Conservation (phyloP, 2,797 vertebrate species). For the Rhinophrynus dorsalis region DNA sequence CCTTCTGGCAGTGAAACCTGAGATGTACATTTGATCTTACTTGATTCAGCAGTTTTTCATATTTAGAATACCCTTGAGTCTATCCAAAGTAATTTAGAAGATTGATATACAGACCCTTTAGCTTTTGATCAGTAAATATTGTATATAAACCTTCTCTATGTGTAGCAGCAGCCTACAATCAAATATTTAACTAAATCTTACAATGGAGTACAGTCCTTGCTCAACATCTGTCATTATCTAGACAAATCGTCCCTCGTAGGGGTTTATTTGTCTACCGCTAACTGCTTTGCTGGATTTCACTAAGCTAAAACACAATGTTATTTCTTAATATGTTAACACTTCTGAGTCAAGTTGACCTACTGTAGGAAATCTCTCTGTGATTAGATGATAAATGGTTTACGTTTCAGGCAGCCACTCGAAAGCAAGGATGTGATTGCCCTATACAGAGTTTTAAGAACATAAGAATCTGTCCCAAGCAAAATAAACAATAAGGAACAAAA, state of each 20-base stretch:
- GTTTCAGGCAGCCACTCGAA: background rate
- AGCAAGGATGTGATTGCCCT: too few species aligned
- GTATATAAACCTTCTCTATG: slow-evolving; percentile 20
- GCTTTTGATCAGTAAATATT: slow-evolving; percentile 13
- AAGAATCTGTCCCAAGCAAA: too few species aligned
- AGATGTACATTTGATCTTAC: background rate
- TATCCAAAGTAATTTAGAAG: slow-evolving; percentile 22
- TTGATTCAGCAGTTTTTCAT: slow-evolving; percentile 8
- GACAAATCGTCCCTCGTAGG: background rate
- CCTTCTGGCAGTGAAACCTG: slow-evolving; percentile 2
- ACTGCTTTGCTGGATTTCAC: slow-evolving; percentile 15
- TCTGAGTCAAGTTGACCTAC: slow-evolving; percentile 25
- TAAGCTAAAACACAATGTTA: slow-evolving; percentile 20
- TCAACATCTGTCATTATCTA: slow-evolving; percentile 29
- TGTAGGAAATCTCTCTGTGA: slow-evolving; percentile 18
- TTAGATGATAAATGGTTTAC: slow-evolving; percentile 16
- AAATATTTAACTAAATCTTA: slow-evolving; percentile 17
- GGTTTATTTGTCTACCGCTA: slow-evolving; percentile 30
- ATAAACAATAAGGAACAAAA: too few species aligned
- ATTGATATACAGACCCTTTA: slow-evolving; percentile 7
- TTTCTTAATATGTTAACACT: slow-evolving; percentile 34
- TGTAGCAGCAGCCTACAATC: slow-evolving; percentile 23
- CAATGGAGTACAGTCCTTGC: slow-evolving; percentile 21
- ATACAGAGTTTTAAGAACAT: too few species aligned
- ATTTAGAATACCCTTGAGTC: slow-evolving; percentile 1